These are phyloP conservation scores for Trissonchulus latispiculum DNA, from an alignment of 2,888 invertebrate species.

Conservation along the genomic window DNA sequence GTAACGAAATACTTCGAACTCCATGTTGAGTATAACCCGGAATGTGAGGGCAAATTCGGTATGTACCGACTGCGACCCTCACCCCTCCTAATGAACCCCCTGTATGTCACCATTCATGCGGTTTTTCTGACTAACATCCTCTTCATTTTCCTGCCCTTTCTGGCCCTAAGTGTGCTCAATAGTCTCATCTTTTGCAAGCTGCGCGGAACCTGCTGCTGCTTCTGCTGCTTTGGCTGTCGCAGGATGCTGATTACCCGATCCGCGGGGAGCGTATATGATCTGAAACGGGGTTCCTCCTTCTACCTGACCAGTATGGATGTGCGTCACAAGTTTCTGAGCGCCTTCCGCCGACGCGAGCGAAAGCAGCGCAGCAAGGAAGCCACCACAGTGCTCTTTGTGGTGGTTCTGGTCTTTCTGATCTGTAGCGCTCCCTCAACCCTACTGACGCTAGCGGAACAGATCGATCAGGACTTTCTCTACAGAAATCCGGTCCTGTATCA, in stretches of 20 bases:
- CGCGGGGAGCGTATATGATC: background rate
- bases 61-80: background rate
- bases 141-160: slow-evolving; percentile 10
- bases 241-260: background rate
- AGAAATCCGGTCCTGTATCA: slow-evolving; percentile 6
- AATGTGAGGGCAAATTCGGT: slow-evolving; percentile 10
- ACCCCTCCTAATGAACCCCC: background rate
- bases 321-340: no score
- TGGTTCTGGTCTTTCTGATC: slow-evolving; percentile 7
- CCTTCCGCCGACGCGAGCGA: background rate
- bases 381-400: slow-evolving; percentile 9
- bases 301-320: no score
- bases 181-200: slow-evolving; percentile 7
- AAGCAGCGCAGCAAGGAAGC: slow-evolving; percentile 9
- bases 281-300: no score
- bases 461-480: background rate
- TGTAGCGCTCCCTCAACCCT: slow-evolving; percentile 7
- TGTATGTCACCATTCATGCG: slow-evolving; percentile 4
- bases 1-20: slow-evolving; percentile 9
- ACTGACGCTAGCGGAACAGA: slow-evolving; percentile 10
- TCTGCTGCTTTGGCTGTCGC: background rate
- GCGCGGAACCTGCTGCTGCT: no score
- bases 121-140: slow-evolving; percentile 9
- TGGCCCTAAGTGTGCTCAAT: slow-evolving; percentile 10
- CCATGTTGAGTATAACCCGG: background rate